A percentile compares a stretch with the other conserved stretches of the same genome.
These are phyloP conservation scores for Rhodeus uyekii DNA, from an alignment of 2,797 vertebrate species.

Conservation along the genomic window DNA sequence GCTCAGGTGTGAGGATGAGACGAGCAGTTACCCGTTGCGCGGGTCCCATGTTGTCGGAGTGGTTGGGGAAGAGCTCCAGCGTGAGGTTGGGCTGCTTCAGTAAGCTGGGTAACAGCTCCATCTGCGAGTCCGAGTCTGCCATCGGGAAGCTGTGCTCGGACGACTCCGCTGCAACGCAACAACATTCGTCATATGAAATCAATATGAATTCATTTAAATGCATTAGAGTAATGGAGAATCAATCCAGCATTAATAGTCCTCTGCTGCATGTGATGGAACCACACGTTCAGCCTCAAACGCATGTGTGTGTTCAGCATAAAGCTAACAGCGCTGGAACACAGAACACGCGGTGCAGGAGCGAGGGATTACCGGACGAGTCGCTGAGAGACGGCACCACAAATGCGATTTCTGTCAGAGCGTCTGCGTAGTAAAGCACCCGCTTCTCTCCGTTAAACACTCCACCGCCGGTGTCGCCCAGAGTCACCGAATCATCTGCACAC, in stretches of 20 bases:
- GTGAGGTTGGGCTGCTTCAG: slow-evolving; percentile 84
- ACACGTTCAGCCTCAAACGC: neutral
- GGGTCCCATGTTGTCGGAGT: slow-evolving; percentile 79
- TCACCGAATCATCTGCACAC: slow-evolving; percentile 77
- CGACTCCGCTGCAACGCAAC: slow-evolving; percentile 71
- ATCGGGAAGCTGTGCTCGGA: slow-evolving; percentile 83
- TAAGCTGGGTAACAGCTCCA: slow-evolving; percentile 85
- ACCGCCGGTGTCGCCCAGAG: slow-evolving; percentile 83
- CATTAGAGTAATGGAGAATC: neutral
- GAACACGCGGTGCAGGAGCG: neutral
- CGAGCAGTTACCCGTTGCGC: slow-evolving; percentile 72
- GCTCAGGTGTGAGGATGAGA: neutral
- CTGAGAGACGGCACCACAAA: slow-evolving; percentile 86
- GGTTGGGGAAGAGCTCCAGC: slow-evolving; percentile 87
- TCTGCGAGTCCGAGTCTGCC: slow-evolving; percentile 83
- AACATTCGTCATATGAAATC: neutral
- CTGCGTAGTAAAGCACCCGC: slow-evolving; percentile 85
- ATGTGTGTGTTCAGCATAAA: neutral
- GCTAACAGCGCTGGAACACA: neutral
- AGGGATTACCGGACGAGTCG: slow-evolving; percentile 80
- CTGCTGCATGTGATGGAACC: neutral
- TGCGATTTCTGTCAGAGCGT: slow-evolving; percentile 88
- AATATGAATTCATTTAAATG: neutral
- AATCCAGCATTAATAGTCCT: neutral
- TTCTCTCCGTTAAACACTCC: slow-evolving; percentile 88